phyloP scores from a whole-genome alignment of 2,797 vertebrate species.

The Decapterus maruadsi region DNA sequence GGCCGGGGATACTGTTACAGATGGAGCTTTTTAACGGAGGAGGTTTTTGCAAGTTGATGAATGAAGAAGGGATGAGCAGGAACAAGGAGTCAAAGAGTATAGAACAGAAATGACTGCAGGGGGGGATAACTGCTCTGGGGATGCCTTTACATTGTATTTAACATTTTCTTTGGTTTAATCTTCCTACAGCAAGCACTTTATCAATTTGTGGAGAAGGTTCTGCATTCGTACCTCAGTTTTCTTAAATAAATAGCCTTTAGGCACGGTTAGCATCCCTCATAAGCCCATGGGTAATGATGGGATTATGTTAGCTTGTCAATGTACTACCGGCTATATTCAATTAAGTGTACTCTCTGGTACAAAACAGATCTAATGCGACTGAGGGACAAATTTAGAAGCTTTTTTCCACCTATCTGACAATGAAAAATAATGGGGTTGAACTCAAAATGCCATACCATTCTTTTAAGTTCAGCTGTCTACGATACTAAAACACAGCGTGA shows the following conservation, averaged over 20 bases:
- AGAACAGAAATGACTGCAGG: conserved; percentile 37
- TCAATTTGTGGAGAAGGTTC: conserved; percentile 48
- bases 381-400: conserved; percentile 56
- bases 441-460: conserved; percentile 31
- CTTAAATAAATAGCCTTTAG: conserved; percentile 8
- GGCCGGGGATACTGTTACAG: conserved; percentile 39
- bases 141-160: conserved; percentile 9
- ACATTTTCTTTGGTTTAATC: conserved; percentile 10
- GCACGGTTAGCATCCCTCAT: not conserved
- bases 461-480: conserved; percentile 7
- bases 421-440: not conserved
- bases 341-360: not conserved
- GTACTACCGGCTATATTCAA: not conserved
- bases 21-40: conserved; percentile 70
- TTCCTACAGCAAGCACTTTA: conserved; percentile 25
- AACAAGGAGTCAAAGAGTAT: conserved; percentile 15
- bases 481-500: conserved; percentile 28
- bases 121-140: not conserved
- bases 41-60: conserved; percentile 25
- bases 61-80: not conserved
- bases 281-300: conserved; percentile 4
- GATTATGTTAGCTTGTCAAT: not conserved
- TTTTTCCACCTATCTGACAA: conserved; percentile 29
- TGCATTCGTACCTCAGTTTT: conserved; percentile 48
- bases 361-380: not conserved